Evolutionary conservation across 2,113 vertebrate species (phyloP).

Genomic region (Struthio camelus): DNA sequence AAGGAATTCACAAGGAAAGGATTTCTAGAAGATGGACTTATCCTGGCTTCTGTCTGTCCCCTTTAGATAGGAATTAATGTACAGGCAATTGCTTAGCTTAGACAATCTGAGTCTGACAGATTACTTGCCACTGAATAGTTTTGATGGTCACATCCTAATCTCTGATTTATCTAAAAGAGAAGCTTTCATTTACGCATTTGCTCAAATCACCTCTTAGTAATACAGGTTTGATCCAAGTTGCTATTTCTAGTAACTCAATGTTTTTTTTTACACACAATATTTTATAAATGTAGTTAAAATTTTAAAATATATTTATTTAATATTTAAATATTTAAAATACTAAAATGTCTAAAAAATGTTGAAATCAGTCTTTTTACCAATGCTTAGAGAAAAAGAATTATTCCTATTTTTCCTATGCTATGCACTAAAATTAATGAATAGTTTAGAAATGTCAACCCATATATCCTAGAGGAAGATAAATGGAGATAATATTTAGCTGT

Average conservation of each 20-base stretch:
- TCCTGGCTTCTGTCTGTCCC: background rate
- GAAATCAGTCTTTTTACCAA: constrained; percentile 16
- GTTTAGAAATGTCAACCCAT: background rate
- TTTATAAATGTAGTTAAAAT: background rate
- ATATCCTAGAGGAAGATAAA: background rate
- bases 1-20: background rate
- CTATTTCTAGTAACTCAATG: background rate
- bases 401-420: background rate
- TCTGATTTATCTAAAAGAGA: background rate
- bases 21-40: background rate
- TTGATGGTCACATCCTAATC: background rate
- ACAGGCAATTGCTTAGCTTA: background rate
- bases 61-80: background rate
- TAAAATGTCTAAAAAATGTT: constrained; percentile 14
- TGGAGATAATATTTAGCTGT: constrained; percentile 15
- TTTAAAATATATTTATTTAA: no score
- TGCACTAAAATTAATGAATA: constrained; percentile 1
- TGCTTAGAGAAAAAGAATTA: background rate
- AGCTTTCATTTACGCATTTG: constrained; percentile 15
- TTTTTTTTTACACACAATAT: background rate
- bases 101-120: background rate
- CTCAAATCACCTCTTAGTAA: background rate
- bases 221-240: background rate
- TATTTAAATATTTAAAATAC: background rate
- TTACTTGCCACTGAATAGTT: background rate